Evolutionary conservation across 2,797 vertebrate species (phyloP).

Genomic region (Pseudomugil gertrudae): DNA sequence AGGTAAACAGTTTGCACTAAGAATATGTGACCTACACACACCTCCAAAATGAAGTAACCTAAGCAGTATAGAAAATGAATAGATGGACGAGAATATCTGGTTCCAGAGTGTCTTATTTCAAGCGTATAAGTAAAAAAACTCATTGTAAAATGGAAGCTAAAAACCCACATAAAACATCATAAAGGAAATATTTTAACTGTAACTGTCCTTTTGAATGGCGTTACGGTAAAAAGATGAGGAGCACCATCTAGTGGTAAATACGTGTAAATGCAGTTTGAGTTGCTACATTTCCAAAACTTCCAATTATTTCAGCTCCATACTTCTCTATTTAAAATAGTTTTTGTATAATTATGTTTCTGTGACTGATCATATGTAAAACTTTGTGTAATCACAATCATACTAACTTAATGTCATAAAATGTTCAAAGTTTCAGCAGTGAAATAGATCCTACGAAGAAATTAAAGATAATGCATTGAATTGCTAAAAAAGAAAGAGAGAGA

Average conservation of each 20-base stretch:
- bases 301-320: neutral
- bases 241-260: slow-evolving; percentile 55
- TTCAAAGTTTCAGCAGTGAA: neutral
- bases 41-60: too few relatives aligned
- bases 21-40: neutral
- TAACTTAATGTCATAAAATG: neutral
- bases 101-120: neutral
- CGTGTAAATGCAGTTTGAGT: slow-evolving; percentile 24
- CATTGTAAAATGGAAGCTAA: too few relatives aligned
- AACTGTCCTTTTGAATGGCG: too few relatives aligned
- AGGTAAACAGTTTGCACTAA: too few relatives aligned
- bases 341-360: neutral
- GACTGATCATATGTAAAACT: neutral
- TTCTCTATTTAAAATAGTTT: neutral
- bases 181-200: too few relatives aligned
- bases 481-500: neutral
- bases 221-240: slow-evolving; percentile 11
- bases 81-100: neutral
- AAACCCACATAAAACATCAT: too few relatives aligned
- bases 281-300: neutral
- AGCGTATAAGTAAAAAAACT: too few relatives aligned
- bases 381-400: neutral
- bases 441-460: neutral
- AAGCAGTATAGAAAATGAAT: neutral
- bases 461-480: neutral